Evolutionary conservation across 1,140 invertebrate genomes (phyloP).

Genomic region (Drosophila kepulauana): DNA sequence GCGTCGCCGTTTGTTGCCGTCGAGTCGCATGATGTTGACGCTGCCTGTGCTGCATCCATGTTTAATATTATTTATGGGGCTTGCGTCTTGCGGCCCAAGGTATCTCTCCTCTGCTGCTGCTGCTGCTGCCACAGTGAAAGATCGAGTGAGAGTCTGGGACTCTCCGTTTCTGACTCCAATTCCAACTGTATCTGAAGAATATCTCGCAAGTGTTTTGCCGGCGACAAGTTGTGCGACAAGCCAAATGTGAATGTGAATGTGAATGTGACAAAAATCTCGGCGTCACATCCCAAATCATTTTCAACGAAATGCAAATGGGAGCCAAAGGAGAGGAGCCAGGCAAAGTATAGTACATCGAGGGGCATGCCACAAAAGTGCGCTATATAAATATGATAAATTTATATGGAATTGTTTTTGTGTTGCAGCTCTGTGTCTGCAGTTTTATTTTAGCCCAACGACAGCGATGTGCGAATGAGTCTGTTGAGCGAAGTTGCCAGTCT

Average conservation of each 20-base stretch:
- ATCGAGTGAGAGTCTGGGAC: slow-evolving; percentile 54
- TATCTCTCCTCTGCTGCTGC: slow-evolving; percentile 15
- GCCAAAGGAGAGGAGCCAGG: slow-evolving; percentile 4
- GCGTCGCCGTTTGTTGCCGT: slow-evolving; percentile 41
- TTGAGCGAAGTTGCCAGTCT: slow-evolving; percentile 60
- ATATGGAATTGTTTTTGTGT: slow-evolving; percentile 65
- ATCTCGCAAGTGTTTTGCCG: slow-evolving; percentile 12
- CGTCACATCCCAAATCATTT: slow-evolving; percentile 81
- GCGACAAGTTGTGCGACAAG: slow-evolving; percentile 62
- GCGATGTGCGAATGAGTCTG: slow-evolving; percentile 76
- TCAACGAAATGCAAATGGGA: slow-evolving; percentile 65
- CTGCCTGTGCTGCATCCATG: slow-evolving; percentile 60
- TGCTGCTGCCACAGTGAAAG: slow-evolving; percentile 39
- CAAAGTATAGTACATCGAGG: no score
- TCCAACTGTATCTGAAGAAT: slow-evolving; percentile 3
- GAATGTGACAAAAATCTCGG: slow-evolving; percentile 73
- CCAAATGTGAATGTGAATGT: slow-evolving; percentile 13
- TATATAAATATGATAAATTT: slow-evolving; percentile 72
- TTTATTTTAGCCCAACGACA: slow-evolving; percentile 36
- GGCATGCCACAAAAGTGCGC: slow-evolving; percentile 30
- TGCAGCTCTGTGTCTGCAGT: slow-evolving; percentile 11
- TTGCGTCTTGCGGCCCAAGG: slow-evolving; percentile 60
- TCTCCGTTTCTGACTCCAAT: neutral
- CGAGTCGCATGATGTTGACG: slow-evolving; percentile 48
- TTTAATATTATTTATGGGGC: slow-evolving; percentile 82